Evolutionary conservation across 2,888 invertebrate genomes (phyloP), one percentile per base, ranked within the genome.

Genomic region (Hemaris fuciformis): DNA sequence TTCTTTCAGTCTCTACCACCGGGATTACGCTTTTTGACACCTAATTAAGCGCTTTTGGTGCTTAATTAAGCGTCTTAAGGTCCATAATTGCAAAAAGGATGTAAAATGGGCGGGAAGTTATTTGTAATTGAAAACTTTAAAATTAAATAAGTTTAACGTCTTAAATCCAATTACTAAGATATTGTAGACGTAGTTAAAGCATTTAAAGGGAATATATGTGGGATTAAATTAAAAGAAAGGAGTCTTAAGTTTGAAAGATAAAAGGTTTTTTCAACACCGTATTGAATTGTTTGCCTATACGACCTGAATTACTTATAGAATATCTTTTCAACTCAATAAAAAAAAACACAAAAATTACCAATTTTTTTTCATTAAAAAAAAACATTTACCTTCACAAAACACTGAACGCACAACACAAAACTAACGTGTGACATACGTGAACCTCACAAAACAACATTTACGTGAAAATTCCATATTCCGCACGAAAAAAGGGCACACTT

Each of bases 341-440:
- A 22, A 45, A 22, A 22, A 15, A 48, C 5, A 7, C 6, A 27
- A 23, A 43, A 18, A 42, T 15, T 18, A 15, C 7, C 7, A 18
- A 20, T 2, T 8, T 18, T 3, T 22, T 15, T 43, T 1, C 20
- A 3, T 20, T 13, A 23, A 13, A 43, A 10, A 60, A 70, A 58
- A 70, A 68, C 57, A 62, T 66, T 73, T 77, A 79, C 77, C 80
- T 77, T 63, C 65, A 67, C 63, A 68, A 61, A 62, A 63, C 63
- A 62, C 53, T 38, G 66, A 67, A 66, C 67, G 70, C 69, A 71
- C 73, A 77, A 70, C 70, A 73, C 76, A 75, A 68, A 65, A 69
- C 68, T 64, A 66, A 69, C 68, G 66, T 62, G 65, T 61, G 68
- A 74, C 71, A 66, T 72, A 74, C 42, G 56, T 5, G 68, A 67